phyloP scores from a whole-genome alignment of 2,888 invertebrate genomes.

The Microplitis deprimator region DNA sequence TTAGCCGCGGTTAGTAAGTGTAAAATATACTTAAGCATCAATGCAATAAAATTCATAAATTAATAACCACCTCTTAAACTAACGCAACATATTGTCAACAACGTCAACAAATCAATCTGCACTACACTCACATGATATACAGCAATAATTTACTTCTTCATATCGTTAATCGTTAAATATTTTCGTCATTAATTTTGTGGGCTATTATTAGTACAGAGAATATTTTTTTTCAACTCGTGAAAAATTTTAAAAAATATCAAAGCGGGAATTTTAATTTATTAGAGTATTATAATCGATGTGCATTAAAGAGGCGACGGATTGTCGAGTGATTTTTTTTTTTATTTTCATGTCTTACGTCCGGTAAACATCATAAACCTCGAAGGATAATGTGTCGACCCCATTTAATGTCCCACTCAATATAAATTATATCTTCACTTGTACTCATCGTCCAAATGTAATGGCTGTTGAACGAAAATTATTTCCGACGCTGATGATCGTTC shows the following conservation, averaged over 20 bases:
- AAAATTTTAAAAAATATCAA: background rate
- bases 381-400: conserved; percentile 49
- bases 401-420: conserved; percentile 45
- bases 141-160: too few relatives aligned
- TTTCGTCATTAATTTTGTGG: background rate
- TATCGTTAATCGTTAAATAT: background rate
- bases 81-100: conserved; percentile 5
- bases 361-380: conserved; percentile 53
- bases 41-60: background rate
- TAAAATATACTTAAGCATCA: background rate
- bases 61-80: background rate
- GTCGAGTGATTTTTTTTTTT: conserved; percentile 27
- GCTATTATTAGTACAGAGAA: background rate
- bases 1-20: conserved; percentile 2
- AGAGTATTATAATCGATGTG: conserved; percentile 17
- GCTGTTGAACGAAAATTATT: conserved; percentile 38
- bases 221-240: background rate
- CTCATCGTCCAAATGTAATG: conserved; percentile 39
- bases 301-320: conserved; percentile 22
- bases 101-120: conserved; percentile 7
- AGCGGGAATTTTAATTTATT: conserved; percentile 7
- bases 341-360: conserved; percentile 25
- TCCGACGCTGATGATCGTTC: conserved; percentile 26
- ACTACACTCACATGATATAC: background rate
- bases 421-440: conserved; percentile 48